Percentiles rank a stretch among this genome's conserved stretches.
Conservation (phyloP, 2,888 invertebrate species). For the Platycheirus rosarum region DNA sequence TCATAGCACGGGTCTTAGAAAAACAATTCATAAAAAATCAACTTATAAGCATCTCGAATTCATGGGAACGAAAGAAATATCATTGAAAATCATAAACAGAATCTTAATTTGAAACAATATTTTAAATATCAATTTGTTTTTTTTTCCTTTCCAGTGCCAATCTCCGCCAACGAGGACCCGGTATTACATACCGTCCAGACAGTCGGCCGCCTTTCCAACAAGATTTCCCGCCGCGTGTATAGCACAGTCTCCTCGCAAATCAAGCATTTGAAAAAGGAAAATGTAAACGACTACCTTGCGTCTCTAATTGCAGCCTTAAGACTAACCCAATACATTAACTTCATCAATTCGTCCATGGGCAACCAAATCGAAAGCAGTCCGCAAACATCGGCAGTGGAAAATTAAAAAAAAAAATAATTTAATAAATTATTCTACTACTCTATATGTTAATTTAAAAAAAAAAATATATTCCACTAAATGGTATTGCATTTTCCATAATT, state of each 20-base stretch:
- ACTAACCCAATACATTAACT: constrained; percentile 83
- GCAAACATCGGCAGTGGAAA: constrained; percentile 45
- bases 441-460: constrained; percentile 46
- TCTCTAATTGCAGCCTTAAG: constrained; percentile 83
- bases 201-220: constrained; percentile 88
- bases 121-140: background rate
- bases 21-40: no score
- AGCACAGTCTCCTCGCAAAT: constrained; percentile 86
- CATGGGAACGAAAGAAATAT: no score
- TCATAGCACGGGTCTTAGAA: no score
- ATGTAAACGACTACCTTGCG: constrained; percentile 83
- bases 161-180: constrained; percentile 85
- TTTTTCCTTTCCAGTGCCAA: constrained; percentile 84
- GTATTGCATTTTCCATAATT: constrained; percentile 68
- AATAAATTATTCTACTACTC: constrained; percentile 33
- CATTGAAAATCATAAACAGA: no score
- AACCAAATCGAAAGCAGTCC: constrained; percentile 78
- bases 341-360: constrained; percentile 82
- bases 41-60: no score
- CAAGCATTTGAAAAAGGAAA: constrained; percentile 83
- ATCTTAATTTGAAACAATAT: no score
- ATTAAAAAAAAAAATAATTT: constrained; percentile 14
- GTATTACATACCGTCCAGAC: constrained; percentile 89
- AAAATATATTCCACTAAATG: constrained; percentile 71
- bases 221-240: constrained; percentile 88